These are phyloP conservation scores for Callipepla squamata DNA, from an alignment of 2,113 vertebrate genomes.

Conservation along the genomic window DNA sequence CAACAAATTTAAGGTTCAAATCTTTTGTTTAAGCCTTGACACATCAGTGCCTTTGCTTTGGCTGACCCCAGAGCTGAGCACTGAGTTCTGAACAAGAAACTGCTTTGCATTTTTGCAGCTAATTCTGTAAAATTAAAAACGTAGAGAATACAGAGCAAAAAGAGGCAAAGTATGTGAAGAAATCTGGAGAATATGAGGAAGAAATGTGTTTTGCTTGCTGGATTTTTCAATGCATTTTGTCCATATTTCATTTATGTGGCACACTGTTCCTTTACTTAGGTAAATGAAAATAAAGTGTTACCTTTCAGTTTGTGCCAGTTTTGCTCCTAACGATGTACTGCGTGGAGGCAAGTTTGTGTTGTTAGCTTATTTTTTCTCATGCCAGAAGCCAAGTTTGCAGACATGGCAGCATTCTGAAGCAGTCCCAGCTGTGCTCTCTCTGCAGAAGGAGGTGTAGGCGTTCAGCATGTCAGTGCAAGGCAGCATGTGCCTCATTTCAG, in stretches of 20 bases:
- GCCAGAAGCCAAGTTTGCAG: background rate
- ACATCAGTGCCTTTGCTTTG: background rate
- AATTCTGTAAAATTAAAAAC: background rate
- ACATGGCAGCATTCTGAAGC: background rate
- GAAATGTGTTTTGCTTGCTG: background rate
- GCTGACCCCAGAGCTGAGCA: background rate
- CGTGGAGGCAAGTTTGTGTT: background rate
- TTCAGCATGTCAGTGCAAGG: background rate
- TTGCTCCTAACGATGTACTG: background rate
- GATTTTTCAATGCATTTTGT: background rate
- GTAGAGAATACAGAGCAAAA: background rate
- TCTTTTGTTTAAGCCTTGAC: background rate
- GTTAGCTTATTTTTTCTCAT: background rate
- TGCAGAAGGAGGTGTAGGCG: background rate
- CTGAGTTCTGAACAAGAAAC: background rate
- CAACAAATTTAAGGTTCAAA: background rate
- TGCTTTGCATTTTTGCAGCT: background rate
- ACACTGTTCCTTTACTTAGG: background rate
- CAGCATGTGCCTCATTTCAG: background rate
- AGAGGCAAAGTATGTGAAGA: background rate
- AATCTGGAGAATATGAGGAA: background rate
- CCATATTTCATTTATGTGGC: background rate
- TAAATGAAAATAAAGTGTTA: background rate
- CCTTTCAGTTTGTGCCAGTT: background rate
- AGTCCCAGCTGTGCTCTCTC: fast-evolving